These are phyloP conservation scores for Urocolius indicus DNA, from an alignment of 2,113 vertebrate species.

Conservation along the genomic window DNA sequence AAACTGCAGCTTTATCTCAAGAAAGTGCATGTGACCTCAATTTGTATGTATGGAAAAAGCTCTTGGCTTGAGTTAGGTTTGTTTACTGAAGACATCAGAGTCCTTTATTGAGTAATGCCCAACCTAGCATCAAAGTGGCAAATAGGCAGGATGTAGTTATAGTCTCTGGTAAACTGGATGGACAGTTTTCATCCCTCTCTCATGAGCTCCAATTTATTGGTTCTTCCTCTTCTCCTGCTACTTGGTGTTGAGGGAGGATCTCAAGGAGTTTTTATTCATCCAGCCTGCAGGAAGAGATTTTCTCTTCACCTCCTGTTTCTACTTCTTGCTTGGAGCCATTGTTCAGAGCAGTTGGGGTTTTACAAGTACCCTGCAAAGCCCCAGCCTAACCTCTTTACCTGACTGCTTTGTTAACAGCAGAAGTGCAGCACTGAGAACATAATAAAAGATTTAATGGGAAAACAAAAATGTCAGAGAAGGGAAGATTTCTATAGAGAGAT, in stretches of 20 bases:
- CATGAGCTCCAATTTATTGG: fast-evolving
- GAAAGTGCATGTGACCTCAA: background rate
- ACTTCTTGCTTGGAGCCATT: background rate
- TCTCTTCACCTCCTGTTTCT: background rate
- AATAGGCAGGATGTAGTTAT: background rate
- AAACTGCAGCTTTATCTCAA: background rate
- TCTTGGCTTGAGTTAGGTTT: fast-evolving
- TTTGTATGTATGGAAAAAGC: background rate
- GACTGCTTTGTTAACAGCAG: background rate
- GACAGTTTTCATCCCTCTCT: background rate
- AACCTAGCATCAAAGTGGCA: fast-evolving
- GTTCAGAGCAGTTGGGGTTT: background rate
- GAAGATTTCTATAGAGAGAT: background rate
- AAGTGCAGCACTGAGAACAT: fast-evolving
- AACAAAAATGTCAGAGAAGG: background rate
- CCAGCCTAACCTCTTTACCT: background rate
- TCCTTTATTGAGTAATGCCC: background rate
- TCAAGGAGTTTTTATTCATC: background rate
- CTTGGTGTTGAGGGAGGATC: background rate
- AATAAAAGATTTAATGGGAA: background rate
- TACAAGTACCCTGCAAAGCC: background rate
- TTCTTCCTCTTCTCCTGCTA: background rate
- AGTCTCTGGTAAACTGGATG: background rate
- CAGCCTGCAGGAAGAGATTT: background rate
- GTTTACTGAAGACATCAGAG: background rate